Percentiles rank a stretch among this genome's conserved stretches.
Evolutionary conservation across 2,797 vertebrate genomes (phyloP).

Genomic region (Liasis olivaceus): DNA sequence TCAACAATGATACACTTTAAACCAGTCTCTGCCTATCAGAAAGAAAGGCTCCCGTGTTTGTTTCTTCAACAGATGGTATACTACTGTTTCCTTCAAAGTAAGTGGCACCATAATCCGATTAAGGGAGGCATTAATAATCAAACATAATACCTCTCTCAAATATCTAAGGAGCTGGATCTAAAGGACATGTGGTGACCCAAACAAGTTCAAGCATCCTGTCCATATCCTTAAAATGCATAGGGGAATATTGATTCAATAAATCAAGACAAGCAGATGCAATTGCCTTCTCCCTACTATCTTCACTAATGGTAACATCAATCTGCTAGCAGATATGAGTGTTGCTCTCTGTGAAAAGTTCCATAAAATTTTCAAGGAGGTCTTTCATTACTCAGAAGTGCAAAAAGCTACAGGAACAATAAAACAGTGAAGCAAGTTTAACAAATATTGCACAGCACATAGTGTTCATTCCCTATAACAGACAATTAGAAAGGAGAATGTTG

Average conservation of each 20-base stretch:
- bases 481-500: neutral
- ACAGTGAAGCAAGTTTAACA: neutral
- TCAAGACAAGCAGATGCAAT: neutral
- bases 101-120: neutral
- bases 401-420: neutral
- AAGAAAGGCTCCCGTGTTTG: no score
- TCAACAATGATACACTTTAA: no score
- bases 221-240: neutral
- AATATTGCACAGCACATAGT: neutral
- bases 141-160: neutral
- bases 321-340: neutral
- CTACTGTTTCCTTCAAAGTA: neutral
- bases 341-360: neutral
- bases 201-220: neutral
- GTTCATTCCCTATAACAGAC: neutral
- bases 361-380: neutral
- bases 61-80: no score
- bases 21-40: no score
- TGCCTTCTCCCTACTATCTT: neutral
- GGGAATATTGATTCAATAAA: neutral
- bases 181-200: neutral
- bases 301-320: neutral
- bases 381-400: neutral
- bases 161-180: neutral
- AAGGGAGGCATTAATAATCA: neutral